A percentile compares a stretch with the other conserved stretches of the same genome.
Conservation (phyloP, 2,797 vertebrate genomes). For the Muscicapa striata region DNA sequence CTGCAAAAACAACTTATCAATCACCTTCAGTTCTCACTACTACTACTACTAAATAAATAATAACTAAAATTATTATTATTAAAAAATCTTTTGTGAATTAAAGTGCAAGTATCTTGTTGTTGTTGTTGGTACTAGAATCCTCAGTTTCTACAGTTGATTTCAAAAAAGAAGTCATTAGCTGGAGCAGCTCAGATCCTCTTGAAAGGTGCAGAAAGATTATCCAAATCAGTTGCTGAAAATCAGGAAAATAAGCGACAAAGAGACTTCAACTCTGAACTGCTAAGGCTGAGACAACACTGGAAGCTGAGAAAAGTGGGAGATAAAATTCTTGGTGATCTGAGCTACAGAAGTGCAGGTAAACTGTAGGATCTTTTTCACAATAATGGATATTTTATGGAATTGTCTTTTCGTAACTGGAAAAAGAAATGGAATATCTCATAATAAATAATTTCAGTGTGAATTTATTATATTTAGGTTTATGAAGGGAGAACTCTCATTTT, state of each 20-base stretch:
- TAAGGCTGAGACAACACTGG: constrained; percentile 94
- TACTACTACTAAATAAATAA: no score
- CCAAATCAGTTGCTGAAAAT: constrained; percentile 92
- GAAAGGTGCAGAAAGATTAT: constrained; percentile 94
- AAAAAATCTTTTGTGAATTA: neutral
- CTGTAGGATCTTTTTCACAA: neutral
- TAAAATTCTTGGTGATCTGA: constrained; percentile 97
- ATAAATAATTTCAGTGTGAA: neutral
- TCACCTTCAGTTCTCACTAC: neutral
- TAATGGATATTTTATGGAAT: neutral
- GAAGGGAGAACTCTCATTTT: neutral
- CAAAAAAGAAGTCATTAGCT: constrained; percentile 93
- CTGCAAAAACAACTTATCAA: neutral
- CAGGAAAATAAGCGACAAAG: constrained; percentile 93
- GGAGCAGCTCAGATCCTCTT: constrained; percentile 93
- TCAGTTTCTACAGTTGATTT: constrained; percentile 93
- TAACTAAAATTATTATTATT: no score
- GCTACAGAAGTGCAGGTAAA: constrained; percentile 95
- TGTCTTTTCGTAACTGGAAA: neutral
- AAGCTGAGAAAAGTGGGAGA: constrained; percentile 97
- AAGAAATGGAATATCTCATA: neutral
- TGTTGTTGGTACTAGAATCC: constrained; percentile 78
- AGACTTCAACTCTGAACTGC: constrained; percentile 95
- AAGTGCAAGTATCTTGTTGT: rapidly evolving
- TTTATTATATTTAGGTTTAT: neutral